Percentiles rank a stretch among this genome's conserved stretches.
These are phyloP conservation scores for Tylochromis polylepis DNA, from an alignment of 2,113 vertebrate genomes.

Conservation along the genomic window DNA sequence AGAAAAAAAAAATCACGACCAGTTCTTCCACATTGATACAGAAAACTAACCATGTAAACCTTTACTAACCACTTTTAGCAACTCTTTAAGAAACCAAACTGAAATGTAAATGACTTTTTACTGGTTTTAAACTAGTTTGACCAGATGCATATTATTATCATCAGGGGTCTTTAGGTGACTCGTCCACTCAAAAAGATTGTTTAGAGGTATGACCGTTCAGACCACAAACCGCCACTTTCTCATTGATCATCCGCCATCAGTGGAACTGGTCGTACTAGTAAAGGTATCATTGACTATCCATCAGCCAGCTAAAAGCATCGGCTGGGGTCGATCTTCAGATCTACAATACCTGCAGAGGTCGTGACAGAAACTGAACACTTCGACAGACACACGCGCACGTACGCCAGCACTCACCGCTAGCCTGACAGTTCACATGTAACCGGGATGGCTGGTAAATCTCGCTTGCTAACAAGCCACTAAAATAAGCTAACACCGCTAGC, in stretches of 20 bases:
- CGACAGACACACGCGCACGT: neutral
- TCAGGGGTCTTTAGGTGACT: neutral
- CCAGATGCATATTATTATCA: neutral
- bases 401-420: neutral
- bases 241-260: neutral
- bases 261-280: neutral
- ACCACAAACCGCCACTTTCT: neutral
- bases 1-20: fast-evolving
- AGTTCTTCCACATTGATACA: neutral
- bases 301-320: neutral
- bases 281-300: neutral
- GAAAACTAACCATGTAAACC: neutral
- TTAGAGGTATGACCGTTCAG: neutral
- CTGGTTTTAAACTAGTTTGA: neutral
- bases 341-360: neutral
- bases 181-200: neutral
- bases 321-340: neutral
- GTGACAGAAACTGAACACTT: constrained; percentile 13
- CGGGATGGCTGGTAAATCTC: neutral
- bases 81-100: neutral
- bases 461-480: constrained; percentile 17
- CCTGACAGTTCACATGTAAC: neutral
- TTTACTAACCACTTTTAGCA: neutral
- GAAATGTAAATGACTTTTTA: neutral
- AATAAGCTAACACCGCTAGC: constrained; percentile 36